Percentiles rank a stretch among this genome's conserved stretches.
Evolutionary conservation across 2,797 vertebrate genomes (phyloP).

Genomic region (Lophotriccus pileatus): DNA sequence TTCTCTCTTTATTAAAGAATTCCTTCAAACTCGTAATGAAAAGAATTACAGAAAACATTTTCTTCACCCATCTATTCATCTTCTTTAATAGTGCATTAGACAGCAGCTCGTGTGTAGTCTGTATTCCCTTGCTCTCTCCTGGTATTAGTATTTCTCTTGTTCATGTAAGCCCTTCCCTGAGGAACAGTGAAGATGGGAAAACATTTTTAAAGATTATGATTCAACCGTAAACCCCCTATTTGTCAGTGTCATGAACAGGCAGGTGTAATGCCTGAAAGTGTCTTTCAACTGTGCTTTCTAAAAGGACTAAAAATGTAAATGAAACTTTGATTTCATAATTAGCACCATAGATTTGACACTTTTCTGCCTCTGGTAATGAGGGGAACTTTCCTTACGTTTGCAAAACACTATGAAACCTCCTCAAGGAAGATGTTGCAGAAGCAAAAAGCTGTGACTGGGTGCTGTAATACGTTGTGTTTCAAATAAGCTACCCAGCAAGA

Average conservation of each 20-base stretch:
- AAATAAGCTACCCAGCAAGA: not conserved
- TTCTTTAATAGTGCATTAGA: not conserved
- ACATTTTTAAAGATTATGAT: conserved; percentile 47
- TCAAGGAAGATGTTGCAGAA: not conserved
- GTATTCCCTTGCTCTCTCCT: not conserved
- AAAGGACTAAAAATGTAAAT: conserved; percentile 40
- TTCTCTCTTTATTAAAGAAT: not conserved
- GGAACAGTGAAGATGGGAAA: conserved; percentile 49
- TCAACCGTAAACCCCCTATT: conserved; percentile 31
- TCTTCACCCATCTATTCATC: not conserved
- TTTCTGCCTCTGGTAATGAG: conserved; percentile 16
- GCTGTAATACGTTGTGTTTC: not conserved
- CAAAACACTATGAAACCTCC: conserved; percentile 15
- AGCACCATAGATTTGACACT: conserved; percentile 23
- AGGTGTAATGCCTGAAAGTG: conserved; percentile 20
- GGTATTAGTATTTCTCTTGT: not conserved
- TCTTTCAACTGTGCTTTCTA: conserved; percentile 40
- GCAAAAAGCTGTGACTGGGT: not conserved
- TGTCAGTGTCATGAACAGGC: conserved; percentile 44
- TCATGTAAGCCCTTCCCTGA: conserved; percentile 7
- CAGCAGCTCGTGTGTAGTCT: not conserved
- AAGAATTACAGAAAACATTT: not conserved
- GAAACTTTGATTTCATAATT: conserved; percentile 57
- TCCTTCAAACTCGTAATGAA: not conserved
- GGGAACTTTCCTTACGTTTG: not conserved